phyloP scores from a whole-genome alignment of 2,113 vertebrate genomes.

The Myrmecophaga tridactyla region DNA sequence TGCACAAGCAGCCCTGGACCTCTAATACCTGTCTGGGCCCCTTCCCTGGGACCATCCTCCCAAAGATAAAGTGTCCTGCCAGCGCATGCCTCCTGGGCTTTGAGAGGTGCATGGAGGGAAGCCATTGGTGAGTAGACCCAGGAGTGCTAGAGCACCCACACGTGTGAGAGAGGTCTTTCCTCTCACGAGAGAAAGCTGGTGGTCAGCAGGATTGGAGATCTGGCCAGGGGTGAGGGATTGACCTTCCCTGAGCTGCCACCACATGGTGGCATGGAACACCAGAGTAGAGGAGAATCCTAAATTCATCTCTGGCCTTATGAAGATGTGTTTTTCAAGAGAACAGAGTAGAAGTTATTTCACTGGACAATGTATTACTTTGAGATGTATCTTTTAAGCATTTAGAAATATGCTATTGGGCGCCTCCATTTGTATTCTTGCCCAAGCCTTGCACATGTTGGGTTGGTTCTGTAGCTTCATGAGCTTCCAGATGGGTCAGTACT shows the following conservation, averaged over 20 bases:
- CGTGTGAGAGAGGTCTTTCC: not conserved
- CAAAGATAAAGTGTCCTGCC: not conserved
- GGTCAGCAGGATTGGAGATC: not conserved
- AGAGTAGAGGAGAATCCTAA: not conserved
- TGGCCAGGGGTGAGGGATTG: not conserved
- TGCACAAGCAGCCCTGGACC: not conserved
- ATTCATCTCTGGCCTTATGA: not conserved
- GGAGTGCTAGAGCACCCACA: not conserved
- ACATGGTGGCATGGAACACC: not conserved
- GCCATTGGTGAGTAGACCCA: not conserved
- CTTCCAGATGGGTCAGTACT: not conserved
- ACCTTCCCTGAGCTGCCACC: accelerated
- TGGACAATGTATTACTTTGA: not conserved
- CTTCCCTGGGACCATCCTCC: not conserved
- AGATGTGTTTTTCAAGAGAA: not conserved
- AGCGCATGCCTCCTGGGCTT: accelerated
- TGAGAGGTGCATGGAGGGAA: not conserved
- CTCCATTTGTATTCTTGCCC: not conserved
- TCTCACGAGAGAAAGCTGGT: not conserved
- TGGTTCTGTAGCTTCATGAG: not conserved
- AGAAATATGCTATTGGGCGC: not conserved
- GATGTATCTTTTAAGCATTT: not conserved
- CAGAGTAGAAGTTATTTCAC: not conserved
- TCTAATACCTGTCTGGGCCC: accelerated
- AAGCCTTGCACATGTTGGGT: not conserved